These are phyloP conservation scores for Drosophila phalerata DNA, from an alignment of 2,888 invertebrate genomes.

Conservation along the genomic window DNA sequence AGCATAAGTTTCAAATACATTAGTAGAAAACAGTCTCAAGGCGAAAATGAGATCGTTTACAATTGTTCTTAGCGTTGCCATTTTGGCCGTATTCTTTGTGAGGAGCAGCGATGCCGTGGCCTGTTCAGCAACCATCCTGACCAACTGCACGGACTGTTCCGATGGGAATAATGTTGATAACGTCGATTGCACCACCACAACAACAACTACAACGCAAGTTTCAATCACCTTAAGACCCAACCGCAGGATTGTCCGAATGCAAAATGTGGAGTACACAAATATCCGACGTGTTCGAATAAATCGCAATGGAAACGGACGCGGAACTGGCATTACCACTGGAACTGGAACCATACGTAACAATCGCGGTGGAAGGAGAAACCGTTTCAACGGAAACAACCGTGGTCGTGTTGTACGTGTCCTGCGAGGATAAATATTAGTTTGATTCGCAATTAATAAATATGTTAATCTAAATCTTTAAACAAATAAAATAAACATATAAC, in stretches of 20 bases:
- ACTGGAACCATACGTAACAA: neutral
- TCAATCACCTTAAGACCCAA: constrained; percentile 4
- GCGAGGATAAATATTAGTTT: neutral
- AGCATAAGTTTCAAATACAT: constrained; percentile 6
- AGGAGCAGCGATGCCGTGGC: constrained; percentile 31
- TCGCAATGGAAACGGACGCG: neutral
- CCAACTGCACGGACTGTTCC: constrained; percentile 34
- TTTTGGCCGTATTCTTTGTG: constrained; percentile 29
- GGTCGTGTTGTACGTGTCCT: neutral
- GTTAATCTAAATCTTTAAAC: neutral
- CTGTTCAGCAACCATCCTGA: constrained; percentile 26
- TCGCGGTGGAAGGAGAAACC: neutral
- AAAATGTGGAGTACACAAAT: constrained; percentile 15
- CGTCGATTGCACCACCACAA: constrained; percentile 37
- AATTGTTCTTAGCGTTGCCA: constrained; percentile 20
- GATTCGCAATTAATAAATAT: neutral
- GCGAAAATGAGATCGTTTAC: constrained; percentile 25
- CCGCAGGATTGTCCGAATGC: neutral
- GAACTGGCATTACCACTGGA: neutral
- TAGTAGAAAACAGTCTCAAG: neutral
- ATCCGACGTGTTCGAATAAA: constrained; percentile 20
- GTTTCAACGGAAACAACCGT: neutral
- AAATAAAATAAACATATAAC: neutral
- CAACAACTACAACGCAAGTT: constrained; percentile 30
- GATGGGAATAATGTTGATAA: constrained; percentile 5